Evolutionary conservation across 1,140 invertebrate species (phyloP), one percentile per base, ranked within the genome.

Genomic region (Druon quercuslanigerum): DNA sequence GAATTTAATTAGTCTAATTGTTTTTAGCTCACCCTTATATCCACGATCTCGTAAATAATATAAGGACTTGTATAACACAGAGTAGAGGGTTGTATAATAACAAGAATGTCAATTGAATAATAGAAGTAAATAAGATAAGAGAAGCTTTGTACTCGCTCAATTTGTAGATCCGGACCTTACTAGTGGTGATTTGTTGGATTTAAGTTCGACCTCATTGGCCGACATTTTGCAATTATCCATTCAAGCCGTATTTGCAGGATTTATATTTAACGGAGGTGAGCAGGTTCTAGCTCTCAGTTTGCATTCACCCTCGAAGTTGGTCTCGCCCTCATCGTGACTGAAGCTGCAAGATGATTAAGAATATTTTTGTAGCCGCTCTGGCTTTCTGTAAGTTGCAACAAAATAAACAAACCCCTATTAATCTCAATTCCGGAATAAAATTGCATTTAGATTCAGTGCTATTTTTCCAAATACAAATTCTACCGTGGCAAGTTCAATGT

Each of bases 121-220:
- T 66, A 40, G 20, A 40, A 46, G 60, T 66, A 66, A 66, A 66
- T 66, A 66, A 66, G 60, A 66, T 16, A 46, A 66, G 60, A 25
- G 20, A 33, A 40, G 12, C 13, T 9, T 46, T 46, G 40, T 46
- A 66, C 16, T 66, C 33, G 5, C 25, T 60, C 57, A 60, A 60
- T 60, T 33, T 40, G 57, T 16, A 66, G 60, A 66, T 66, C 60
- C 60, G 60, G 60, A 60, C 13, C 57, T 33, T 33, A 60, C 57
- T 40, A 46, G 40, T 46, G 40, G 11, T 40, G 57, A 60, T 60
- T 60, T 60, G 19, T 33, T 60, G 16, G 25, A 60, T 60, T 60
- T 60, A 46, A 46, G 40, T 46, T 46, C 40, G 19, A 20, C 19
- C 20, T 60, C 57, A 25, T 25, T 60, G 57, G 20, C 57, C 57